These are phyloP conservation scores for Tetragnatha versicolor DNA, from an alignment of 1,140 invertebrate genomes.

Conservation along the genomic window DNA sequence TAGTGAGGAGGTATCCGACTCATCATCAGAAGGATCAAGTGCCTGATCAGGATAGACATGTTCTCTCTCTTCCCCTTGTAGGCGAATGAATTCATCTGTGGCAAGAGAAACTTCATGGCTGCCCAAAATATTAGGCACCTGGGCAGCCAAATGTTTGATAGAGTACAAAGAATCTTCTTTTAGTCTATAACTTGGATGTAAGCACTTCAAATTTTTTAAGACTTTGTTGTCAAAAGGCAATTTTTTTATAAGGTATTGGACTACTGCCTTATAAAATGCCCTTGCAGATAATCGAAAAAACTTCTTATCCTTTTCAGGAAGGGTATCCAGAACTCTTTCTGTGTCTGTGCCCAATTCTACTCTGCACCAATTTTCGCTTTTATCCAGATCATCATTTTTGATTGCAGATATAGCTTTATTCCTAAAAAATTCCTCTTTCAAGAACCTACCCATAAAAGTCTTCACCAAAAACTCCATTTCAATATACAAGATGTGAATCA, in stretches of 20 bases:
- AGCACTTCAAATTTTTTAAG: too few species aligned
- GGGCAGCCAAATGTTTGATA: too few species aligned
- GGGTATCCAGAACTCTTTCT: not conserved
- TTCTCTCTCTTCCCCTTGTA: too few species aligned
- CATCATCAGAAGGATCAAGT: too few species aligned
- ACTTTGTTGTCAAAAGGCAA: not conserved
- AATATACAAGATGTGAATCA: not conserved
- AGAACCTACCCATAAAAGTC: not conserved
- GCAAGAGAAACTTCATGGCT: too few species aligned
- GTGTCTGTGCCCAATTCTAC: not conserved
- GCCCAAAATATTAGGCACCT: too few species aligned
- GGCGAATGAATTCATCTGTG: too few species aligned
- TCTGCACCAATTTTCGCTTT: not conserved
- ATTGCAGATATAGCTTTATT: not conserved
- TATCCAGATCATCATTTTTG: not conserved
- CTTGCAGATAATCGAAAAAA: not conserved
- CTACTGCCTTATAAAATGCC: not conserved
- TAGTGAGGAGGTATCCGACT: too few species aligned
- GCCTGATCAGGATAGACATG: too few species aligned
- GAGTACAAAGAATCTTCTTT: too few species aligned
- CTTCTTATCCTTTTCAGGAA: not conserved
- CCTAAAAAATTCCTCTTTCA: not conserved
- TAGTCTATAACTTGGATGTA: too few species aligned
- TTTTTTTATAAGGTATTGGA: not conserved
- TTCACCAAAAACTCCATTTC: not conserved